Evolutionary conservation across 2,797 vertebrate species (phyloP).

Genomic region (Onychomys torridus): DNA sequence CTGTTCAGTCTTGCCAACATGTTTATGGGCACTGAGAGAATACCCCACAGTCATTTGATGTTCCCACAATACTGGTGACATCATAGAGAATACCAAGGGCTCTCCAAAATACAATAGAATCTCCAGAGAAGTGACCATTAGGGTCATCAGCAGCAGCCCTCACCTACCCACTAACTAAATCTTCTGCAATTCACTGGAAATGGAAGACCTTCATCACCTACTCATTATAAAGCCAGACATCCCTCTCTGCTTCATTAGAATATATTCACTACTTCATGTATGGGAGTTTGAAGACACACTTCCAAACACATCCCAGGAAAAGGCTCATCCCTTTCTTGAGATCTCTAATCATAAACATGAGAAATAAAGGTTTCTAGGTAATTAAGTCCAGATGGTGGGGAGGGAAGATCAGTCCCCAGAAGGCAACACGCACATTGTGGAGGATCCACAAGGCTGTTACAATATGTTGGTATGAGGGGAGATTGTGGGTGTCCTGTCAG

Average conservation of each 20-base stretch:
- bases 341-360: background rate
- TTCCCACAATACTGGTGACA: background rate
- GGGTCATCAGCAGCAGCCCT: background rate
- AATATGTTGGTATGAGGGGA: rapidly evolving
- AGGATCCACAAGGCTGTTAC: background rate
- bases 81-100: background rate
- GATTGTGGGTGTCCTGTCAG: background rate
- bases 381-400: background rate
- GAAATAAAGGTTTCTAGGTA: background rate
- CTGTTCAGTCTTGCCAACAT: background rate
- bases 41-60: background rate
- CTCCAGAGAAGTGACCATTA: background rate
- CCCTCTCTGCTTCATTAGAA: background rate
- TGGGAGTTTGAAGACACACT: background rate
- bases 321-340: slow-evolving; percentile 9
- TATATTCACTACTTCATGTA: background rate
- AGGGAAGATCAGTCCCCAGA: background rate
- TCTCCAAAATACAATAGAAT: background rate
- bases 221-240: background rate
- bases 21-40: background rate
- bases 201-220: background rate
- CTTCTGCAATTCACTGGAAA: background rate
- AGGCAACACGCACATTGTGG: rapidly evolving
- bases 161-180: background rate
- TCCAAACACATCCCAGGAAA: background rate